These are phyloP conservation scores for Corydoras sp. DNA, from an alignment of 2,113 vertebrate species.

Conservation along the genomic window DNA sequence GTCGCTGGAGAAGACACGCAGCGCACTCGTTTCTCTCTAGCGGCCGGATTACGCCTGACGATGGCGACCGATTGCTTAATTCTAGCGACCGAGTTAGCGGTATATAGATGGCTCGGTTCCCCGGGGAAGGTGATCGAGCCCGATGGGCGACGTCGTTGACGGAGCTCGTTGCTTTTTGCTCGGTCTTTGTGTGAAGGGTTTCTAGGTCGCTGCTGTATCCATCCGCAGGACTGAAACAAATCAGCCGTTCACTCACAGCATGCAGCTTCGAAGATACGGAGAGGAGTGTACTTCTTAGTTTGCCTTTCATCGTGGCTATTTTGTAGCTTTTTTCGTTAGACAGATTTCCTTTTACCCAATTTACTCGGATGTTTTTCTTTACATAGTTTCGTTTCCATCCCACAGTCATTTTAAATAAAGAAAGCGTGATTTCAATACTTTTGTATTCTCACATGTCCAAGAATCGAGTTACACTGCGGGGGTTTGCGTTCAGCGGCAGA, in stretches of 20 bases:
- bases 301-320: background rate
- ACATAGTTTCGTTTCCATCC: too few species aligned
- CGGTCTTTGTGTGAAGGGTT: constrained; percentile 12
- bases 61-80: background rate
- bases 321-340: too few species aligned
- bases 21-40: background rate
- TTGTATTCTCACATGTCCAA: too few species aligned
- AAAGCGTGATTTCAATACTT: too few species aligned
- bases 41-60: constrained; percentile 12
- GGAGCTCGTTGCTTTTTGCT: background rate
- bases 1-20: constrained; percentile 52
- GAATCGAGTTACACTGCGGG: too few species aligned
- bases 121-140: background rate
- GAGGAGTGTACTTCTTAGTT: constrained; percentile 45
- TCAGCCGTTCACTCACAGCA: constrained; percentile 20
- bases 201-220: constrained; percentile 48
- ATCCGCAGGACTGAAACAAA: constrained; percentile 46
- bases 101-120: too few species aligned
- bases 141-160: background rate
- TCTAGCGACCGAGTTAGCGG: background rate
- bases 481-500: too few species aligned
- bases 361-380: too few species aligned
- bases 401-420: too few species aligned
- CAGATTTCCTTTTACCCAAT: too few species aligned
- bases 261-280: constrained; percentile 60